phyloP scores from a whole-genome alignment of 2,888 invertebrate species.

The Invenusta paracnida region DNA sequence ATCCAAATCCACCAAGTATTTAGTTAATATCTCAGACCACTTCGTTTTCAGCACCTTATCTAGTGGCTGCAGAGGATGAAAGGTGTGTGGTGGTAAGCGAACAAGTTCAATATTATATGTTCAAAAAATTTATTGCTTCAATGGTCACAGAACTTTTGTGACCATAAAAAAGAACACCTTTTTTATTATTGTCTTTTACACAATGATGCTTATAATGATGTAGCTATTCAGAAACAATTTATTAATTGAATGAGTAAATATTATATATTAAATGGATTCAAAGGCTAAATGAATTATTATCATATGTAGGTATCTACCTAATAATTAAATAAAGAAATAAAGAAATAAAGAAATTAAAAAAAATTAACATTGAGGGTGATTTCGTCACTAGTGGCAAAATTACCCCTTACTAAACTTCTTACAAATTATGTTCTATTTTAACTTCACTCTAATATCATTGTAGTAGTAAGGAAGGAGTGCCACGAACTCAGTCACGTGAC shows the following conservation, averaged over 20 bases:
- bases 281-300: too few species aligned
- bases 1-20: background rate
- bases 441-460: background rate
- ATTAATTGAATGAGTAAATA: background rate
- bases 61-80: conserved; percentile 5
- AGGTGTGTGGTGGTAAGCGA: background rate
- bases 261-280: too few species aligned
- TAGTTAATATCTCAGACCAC: background rate
- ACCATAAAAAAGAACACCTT: conserved; percentile 6
- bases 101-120: background rate
- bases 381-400: background rate
- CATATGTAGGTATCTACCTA: background rate
- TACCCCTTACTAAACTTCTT: background rate
- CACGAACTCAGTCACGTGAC: too few species aligned
- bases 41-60: background rate
- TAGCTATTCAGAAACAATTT: background rate
- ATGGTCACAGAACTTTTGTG: background rate
- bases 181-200: too few species aligned
- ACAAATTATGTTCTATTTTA: background rate
- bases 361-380: background rate
- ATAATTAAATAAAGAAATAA: too few species aligned
- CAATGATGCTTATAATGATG: background rate
- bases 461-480: too few species aligned
- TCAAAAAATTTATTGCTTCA: background rate
- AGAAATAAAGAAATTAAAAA: background rate